A percentile compares a stretch with the other conserved stretches of the same genome.
Evolutionary conservation across 2,797 vertebrate genomes (phyloP).

Genomic region (Carcharodon carcharias): DNA sequence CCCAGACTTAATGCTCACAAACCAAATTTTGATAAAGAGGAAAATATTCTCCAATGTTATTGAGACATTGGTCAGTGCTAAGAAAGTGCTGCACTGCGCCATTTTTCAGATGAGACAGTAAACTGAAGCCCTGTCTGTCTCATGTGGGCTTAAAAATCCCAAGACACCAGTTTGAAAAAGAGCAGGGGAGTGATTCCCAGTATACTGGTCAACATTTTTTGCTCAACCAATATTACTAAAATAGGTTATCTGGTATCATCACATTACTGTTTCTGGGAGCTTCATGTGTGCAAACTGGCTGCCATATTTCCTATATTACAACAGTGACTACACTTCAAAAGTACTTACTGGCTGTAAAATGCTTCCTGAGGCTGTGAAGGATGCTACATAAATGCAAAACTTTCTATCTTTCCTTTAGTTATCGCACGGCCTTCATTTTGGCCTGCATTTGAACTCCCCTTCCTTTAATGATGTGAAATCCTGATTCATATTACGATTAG

Average conservation of each 20-base stretch:
- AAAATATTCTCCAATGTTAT: neutral
- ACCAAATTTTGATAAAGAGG: neutral
- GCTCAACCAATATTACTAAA: too few species aligned
- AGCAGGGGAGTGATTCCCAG: too few species aligned
- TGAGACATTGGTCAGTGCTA: neutral
- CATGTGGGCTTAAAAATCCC: neutral
- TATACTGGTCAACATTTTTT: too few species aligned
- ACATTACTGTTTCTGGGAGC: too few species aligned
- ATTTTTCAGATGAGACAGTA: neutral
- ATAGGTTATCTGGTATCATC: too few species aligned
- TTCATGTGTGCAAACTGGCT: too few species aligned
- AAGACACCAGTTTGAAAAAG: too few species aligned
- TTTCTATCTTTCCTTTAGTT: neutral
- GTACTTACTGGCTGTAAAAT: too few species aligned
- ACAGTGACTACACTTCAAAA: too few species aligned
- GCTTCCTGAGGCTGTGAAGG: too few species aligned
- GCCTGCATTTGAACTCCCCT: neutral
- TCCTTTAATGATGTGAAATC: neutral
- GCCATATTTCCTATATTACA: too few species aligned
- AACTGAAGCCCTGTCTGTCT: neutral
- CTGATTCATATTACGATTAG: neutral
- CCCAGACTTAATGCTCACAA: neutral
- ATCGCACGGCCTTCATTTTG: neutral
- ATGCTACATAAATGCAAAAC: too few species aligned
- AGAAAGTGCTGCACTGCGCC: neutral